Evolutionary conservation across 2,888 invertebrate genomes (phyloP).

Genomic region (Pseudococcus viburni): DNA sequence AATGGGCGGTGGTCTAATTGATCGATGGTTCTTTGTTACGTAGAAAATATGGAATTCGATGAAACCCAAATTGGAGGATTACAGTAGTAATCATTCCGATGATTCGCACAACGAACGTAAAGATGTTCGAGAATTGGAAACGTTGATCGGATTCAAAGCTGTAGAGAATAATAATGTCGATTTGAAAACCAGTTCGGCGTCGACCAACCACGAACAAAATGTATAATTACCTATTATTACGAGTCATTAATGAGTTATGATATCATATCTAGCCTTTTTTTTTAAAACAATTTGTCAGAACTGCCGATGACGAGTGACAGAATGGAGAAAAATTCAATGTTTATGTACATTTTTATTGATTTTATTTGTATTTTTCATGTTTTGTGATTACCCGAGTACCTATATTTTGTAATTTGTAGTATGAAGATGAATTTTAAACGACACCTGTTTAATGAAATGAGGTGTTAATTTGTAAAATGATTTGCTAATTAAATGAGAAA

Average conservation of each 20-base stretch:
- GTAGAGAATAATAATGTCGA: constrained; percentile 68
- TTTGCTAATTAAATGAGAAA: too few species aligned
- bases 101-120: constrained; percentile 72
- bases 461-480: too few species aligned
- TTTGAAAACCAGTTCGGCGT: constrained; percentile 64
- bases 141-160: constrained; percentile 70
- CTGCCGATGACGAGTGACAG: neutral
- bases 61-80: constrained; percentile 80
- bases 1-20: neutral
- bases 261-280: neutral
- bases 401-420: constrained; percentile 13
- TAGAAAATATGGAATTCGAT: constrained; percentile 85
- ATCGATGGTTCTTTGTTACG: constrained; percentile 70
- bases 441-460: too few species aligned
- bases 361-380: neutral
- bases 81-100: constrained; percentile 70
- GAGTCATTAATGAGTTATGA: neutral
- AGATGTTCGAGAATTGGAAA: constrained; percentile 72
- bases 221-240: constrained; percentile 38
- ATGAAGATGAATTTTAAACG: neutral
- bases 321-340: neutral
- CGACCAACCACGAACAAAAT: constrained; percentile 34
- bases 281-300: neutral
- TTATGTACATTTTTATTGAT: neutral
- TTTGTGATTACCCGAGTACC: constrained; percentile 14